phyloP scores from a whole-genome alignment of 1,140 invertebrate species.

The Mylabris phalerata region DNA sequence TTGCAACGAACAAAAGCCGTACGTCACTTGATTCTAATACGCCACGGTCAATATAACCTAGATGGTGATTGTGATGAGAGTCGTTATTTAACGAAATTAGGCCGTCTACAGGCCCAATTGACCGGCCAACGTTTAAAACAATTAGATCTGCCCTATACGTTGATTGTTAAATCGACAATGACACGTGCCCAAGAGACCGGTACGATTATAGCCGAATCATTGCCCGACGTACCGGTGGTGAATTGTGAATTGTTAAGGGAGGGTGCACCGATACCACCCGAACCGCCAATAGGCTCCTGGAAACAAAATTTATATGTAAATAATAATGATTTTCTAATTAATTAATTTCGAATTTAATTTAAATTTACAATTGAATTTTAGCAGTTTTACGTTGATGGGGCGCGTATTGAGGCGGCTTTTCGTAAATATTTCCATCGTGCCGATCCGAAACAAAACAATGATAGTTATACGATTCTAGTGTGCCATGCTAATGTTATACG shows the following conservation, averaged over 20 bases:
- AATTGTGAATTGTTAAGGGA: constrained; percentile 78
- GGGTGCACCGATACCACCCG: constrained; percentile 89
- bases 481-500: constrained; percentile 98
- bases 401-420: constrained; percentile 95
- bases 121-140: constrained; percentile 72
- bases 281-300: constrained; percentile 84
- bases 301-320: constrained; percentile 72
- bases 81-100: constrained; percentile 73
- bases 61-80: constrained; percentile 67
- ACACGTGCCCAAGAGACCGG: constrained; percentile 87
- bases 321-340: constrained; percentile 21
- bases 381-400: constrained; percentile 93
- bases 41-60: constrained; percentile 91
- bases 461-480: constrained; percentile 88
- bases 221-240: constrained; percentile 49
- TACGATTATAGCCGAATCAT: constrained; percentile 65
- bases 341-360: no score
- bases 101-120: constrained; percentile 71
- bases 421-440: constrained; percentile 91
- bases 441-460: constrained; percentile 65
- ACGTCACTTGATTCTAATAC: constrained; percentile 81
- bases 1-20: constrained; percentile 60
- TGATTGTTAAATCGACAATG: constrained; percentile 86
- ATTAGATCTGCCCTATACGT: constrained; percentile 70
- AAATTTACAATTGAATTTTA: constrained; percentile 36